These are phyloP conservation scores for Neopelma chrysocephalum DNA, from an alignment of 2,797 vertebrate species.

Conservation along the genomic window DNA sequence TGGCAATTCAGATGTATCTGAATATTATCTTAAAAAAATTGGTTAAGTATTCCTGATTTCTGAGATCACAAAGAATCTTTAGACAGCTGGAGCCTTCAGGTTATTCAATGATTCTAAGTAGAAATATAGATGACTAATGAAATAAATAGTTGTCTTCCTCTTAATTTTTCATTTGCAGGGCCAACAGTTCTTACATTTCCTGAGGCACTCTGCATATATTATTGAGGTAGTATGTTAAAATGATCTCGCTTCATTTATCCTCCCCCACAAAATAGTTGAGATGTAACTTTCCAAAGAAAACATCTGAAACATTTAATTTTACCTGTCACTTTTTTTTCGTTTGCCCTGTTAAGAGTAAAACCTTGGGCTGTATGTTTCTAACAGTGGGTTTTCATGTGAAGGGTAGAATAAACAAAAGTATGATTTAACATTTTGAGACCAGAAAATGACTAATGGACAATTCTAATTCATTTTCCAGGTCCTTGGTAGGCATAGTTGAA, in stretches of 20 bases:
- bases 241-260: conserved; percentile 63
- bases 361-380: conserved; percentile 55
- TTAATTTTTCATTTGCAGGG: conserved; percentile 60
- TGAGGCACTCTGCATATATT: conserved; percentile 63
- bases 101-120: conserved; percentile 22
- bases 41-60: conserved; percentile 49
- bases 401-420: conserved; percentile 62
- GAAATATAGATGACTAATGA: conserved; percentile 58
- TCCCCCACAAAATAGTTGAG: conserved; percentile 63
- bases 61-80: conserved; percentile 52
- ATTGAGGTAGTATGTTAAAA: conserved; percentile 60
- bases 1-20: fast-evolving
- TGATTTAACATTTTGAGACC: conserved; percentile 53
- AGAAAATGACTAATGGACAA: conserved; percentile 34
- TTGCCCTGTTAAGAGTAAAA: conserved; percentile 56
- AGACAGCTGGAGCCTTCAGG: conserved; percentile 55
- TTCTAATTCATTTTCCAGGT: conserved; percentile 53
- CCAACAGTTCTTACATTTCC: conserved; percentile 57
- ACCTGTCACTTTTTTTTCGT: conserved; percentile 60
- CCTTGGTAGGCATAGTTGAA: conserved; percentile 29
- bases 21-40: conserved; percentile 22
- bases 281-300: conserved; percentile 67
- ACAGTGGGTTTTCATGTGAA: conserved; percentile 39
- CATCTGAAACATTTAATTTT: conserved; percentile 69
- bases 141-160: conserved; percentile 67